Evolutionary conservation across 1,140 invertebrate genomes (phyloP).

Genomic region (Ceratosolen fusciceps): DNA sequence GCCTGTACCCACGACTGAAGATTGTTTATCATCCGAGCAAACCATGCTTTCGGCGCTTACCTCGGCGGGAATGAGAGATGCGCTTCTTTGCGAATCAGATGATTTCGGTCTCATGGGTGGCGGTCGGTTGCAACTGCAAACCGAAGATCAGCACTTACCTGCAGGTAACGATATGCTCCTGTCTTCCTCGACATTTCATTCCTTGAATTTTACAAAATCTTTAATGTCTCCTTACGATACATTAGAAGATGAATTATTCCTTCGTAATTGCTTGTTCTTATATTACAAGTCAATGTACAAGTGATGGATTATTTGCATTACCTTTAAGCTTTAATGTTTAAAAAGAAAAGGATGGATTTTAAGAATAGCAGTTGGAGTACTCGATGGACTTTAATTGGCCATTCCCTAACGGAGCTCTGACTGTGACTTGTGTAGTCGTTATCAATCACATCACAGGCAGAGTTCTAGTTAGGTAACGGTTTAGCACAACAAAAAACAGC

Average conservation of each 20-base stretch:
- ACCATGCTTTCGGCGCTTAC: slow-evolving; percentile 56
- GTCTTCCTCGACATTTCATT: neutral
- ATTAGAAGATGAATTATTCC: too few relatives aligned
- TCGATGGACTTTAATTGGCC: slow-evolving; percentile 56
- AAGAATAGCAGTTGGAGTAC: neutral
- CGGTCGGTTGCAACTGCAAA: slow-evolving; percentile 78
- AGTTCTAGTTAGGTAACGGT: slow-evolving; percentile 86
- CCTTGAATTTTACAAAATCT: too few relatives aligned
- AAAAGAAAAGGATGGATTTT: too few relatives aligned
- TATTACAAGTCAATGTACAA: neutral
- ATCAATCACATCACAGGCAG: slow-evolving; percentile 90
- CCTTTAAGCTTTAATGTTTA: too few relatives aligned
- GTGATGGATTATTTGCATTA: neutral
- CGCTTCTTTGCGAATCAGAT: slow-evolving; percentile 76
- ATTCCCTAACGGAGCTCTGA: slow-evolving; percentile 80
- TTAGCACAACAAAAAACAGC: slow-evolving; percentile 75
- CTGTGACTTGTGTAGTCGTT: slow-evolving; percentile 82
- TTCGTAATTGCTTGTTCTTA: too few relatives aligned
- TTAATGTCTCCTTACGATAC: too few relatives aligned
- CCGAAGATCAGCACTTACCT: slow-evolving; percentile 80
- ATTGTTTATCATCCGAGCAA: slow-evolving; percentile 53
- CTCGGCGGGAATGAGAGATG: slow-evolving; percentile 73
- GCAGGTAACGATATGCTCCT: slow-evolving; percentile 63
- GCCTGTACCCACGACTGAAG: slow-evolving; percentile 54
- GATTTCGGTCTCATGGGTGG: slow-evolving; percentile 78